Evolutionary conservation across 2,888 invertebrate species (phyloP), one percentile per base, ranked within the genome.

Genomic region (Ariolimax columbianus): DNA sequence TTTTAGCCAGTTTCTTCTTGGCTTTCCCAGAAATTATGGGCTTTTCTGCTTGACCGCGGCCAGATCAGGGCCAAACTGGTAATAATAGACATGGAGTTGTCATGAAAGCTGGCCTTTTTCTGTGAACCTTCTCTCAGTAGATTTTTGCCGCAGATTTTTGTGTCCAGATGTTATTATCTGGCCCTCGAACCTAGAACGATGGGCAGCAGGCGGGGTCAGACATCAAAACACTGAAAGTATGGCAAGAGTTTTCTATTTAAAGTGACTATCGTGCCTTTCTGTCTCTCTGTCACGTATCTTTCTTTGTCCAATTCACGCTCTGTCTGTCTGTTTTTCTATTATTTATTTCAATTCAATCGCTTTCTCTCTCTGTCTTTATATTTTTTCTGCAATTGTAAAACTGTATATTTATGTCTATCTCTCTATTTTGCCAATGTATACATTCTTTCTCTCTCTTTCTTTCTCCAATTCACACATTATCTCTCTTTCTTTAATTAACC

Each of bases 11-110:
- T 77, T 77, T 77, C 77, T 38, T 59, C 77, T 26, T 7, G 7
- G 40, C 23, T 72, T 72, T 38, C 40, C n/a, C 40, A 33, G 75
- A 75, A 51, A 75, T 47, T 47, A 47, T 75, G 51, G 30, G 38
- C 40, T 47, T 75, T 51, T 30, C 51, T 75, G 75, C 75, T 75
- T 75, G 75, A 75, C 75, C 75, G 51, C 17, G 51, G n/a, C 51
- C 47, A 75, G 75, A 75, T 75, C 75, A 75, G 3, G n/a, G n/a
- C 75, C 75, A 43, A 75, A 33, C 51, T 75, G 51, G 51, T 33
- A 75, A 47, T 51, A 47, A 47, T 33, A 30, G n/a, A 33, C 47
- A 51, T 14, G 51, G 47, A n/a, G n/a, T 72, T 72, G 19, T 26
- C 40, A 26, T 19, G 40, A 38, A 40, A 23, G 23, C 30, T 72